A percentile compares a stretch with the other conserved stretches of the same genome.
Evolutionary conservation across 2,888 invertebrate species (phyloP).

Genomic region (Melipona beecheii): DNA sequence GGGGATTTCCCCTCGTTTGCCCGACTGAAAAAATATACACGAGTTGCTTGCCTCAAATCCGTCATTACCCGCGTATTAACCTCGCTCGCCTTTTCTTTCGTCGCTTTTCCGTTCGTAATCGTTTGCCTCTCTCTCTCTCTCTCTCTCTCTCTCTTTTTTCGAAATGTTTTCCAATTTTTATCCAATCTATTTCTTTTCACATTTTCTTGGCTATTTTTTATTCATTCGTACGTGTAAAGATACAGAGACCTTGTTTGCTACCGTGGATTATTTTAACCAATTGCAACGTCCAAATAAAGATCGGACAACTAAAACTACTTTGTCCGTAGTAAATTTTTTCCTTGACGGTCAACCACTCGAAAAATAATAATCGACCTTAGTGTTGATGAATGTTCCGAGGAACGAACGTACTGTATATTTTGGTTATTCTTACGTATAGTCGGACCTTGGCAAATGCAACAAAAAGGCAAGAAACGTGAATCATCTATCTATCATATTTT

Average conservation of each 20-base stretch:
- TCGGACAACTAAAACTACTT: neutral
- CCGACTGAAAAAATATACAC: constrained; percentile 46
- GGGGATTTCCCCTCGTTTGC: constrained; percentile 72
- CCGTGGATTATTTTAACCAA: neutral
- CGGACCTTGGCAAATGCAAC: neutral
- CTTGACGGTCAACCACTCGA: too few relatives aligned
- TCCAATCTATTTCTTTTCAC: neutral
- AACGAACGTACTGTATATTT: neutral
- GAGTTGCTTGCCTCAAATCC: constrained; percentile 61
- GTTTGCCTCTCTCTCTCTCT: neutral
- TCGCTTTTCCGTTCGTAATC: neutral
- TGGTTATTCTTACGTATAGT: constrained; percentile 13
- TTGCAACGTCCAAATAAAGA: neutral
- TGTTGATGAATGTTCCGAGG: neutral
- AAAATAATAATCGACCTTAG: constrained; percentile 15
- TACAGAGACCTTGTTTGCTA: neutral
- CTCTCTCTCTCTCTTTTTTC: neutral
- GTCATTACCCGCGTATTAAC: constrained; percentile 51
- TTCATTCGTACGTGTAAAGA: neutral
- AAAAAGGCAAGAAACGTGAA: neutral
- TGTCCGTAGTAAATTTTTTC: neutral
- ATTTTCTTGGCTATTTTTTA: neutral
- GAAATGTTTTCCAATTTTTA: neutral
- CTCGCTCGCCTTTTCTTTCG: constrained; percentile 9
- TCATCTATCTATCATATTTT: neutral